phyloP scores from a whole-genome alignment of 1,140 invertebrate genomes.

The Dryas iulia region DNA sequence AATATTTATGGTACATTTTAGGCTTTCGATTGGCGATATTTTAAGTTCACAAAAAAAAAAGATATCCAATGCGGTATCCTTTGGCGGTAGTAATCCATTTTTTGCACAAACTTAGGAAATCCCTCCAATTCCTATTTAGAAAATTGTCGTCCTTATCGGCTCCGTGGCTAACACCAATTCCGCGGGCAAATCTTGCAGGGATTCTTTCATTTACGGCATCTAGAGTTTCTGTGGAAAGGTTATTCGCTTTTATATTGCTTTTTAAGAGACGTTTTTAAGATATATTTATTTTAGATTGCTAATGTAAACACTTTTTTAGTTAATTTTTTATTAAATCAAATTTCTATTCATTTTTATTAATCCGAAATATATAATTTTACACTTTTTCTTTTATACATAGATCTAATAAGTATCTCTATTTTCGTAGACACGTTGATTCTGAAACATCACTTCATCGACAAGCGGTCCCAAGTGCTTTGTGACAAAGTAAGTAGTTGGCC shows the following conservation, averaged over 20 bases:
- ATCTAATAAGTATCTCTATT: too few species aligned
- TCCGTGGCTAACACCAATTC: slow-evolving; percentile 18
- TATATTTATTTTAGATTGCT: not conserved
- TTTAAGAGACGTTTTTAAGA: not conserved
- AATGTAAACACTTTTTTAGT: not conserved
- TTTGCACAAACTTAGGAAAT: slow-evolving; percentile 19
- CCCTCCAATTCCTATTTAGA: slow-evolving; percentile 20
- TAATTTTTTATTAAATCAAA: not conserved
- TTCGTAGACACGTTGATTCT: too few species aligned
- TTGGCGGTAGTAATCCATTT: slow-evolving; percentile 11
- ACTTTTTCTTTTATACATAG: too few species aligned
- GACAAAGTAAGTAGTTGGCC: too few species aligned
- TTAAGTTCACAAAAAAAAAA: not conserved
- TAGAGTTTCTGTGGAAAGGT: not conserved
- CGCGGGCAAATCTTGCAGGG: not conserved
- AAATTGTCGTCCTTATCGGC: slow-evolving; percentile 23
- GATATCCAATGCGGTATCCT: not conserved
- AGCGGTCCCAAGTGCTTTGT: too few species aligned
- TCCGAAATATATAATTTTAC: too few species aligned
- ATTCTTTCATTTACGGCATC: not conserved
- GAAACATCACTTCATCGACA: too few species aligned
- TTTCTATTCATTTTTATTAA: too few species aligned
- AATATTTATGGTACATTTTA: not conserved
- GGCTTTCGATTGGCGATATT: not conserved
- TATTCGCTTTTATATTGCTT: not conserved